phyloP scores from a whole-genome alignment of 2,113 vertebrate species.

The Mungos mungo region DNA sequence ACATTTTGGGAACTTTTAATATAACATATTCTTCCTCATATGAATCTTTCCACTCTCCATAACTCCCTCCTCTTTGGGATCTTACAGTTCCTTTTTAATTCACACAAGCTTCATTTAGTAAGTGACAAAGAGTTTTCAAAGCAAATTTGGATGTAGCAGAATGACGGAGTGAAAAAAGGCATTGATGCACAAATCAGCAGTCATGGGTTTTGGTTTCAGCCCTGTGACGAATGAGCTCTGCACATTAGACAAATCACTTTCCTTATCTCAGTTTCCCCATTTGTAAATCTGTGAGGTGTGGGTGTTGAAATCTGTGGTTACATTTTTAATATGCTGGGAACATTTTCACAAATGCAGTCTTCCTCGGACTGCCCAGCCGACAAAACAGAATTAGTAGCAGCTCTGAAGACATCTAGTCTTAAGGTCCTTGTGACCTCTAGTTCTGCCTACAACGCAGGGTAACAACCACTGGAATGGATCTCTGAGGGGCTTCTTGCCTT shows the following conservation, averaged over 20 bases:
- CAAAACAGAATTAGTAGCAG: neutral
- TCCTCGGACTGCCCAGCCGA: neutral
- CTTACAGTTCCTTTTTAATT: slow-evolving; percentile 67
- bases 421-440: neutral
- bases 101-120: slow-evolving; percentile 60
- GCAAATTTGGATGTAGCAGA: slow-evolving; percentile 56
- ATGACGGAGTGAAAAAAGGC: slow-evolving; percentile 19
- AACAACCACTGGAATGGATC: neutral
- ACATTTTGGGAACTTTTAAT: slow-evolving; percentile 68
- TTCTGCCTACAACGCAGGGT: neutral
- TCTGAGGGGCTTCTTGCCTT: neutral
- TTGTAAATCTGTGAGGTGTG: slow-evolving; percentile 4
- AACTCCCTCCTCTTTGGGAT: slow-evolving; percentile 59
- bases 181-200: neutral
- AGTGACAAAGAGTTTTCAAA: slow-evolving; percentile 60
- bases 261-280: slow-evolving; percentile 50
- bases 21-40: slow-evolving; percentile 46
- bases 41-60: slow-evolving; percentile 53
- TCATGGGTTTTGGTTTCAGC: slow-evolving; percentile 41
- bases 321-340: slow-evolving; percentile 40
- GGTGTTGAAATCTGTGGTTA: neutral
- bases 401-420: neutral
- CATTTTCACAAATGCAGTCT: neutral
- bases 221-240: slow-evolving; percentile 44
- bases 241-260: slow-evolving; percentile 36